Conservation (phyloP, 2,888 invertebrate genomes). For the Drosophila yooni region DNA sequence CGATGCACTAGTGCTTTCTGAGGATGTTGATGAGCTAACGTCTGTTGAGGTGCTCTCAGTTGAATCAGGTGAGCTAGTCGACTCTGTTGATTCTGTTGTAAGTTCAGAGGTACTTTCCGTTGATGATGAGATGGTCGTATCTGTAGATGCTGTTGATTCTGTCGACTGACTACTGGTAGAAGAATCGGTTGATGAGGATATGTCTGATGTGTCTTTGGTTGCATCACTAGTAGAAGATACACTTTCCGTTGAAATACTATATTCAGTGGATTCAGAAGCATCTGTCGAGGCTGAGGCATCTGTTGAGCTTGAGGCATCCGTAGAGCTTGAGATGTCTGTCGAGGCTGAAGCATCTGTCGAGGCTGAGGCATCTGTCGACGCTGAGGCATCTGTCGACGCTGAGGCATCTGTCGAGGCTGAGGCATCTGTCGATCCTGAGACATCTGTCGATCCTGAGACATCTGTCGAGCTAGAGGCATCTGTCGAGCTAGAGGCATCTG, state of each 20-base stretch:
- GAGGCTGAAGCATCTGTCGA: no score
- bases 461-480: no score
- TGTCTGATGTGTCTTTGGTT: conserved; percentile 34
- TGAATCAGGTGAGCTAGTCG: conserved; percentile 30
- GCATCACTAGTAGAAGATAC: conserved; percentile 34
- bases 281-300: not conserved
- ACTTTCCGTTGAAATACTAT: conserved; percentile 47
- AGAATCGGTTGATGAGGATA: conserved; percentile 43
- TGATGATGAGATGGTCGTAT: conserved; percentile 46
- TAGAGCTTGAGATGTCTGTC: no score
- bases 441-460: no score
- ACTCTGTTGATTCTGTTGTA: conserved; percentile 58
- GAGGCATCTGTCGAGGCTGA: no score
- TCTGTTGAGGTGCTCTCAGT: conserved; percentile 38
- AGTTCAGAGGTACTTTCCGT: conserved; percentile 49
- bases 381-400: no score
- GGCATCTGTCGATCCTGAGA: accelerated
- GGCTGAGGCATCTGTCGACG: no score
- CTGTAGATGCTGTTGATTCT: conserved; percentile 41
- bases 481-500: no score
- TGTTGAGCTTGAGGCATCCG: not conserved
- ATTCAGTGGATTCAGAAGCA: conserved; percentile 30
- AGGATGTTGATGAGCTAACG: conserved; percentile 21
- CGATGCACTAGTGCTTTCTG: conserved; percentile 25
- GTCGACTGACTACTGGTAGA: conserved; percentile 34